Evolutionary conservation across 2,888 invertebrate species (phyloP).

Genomic region (Folsomia manolachei): DNA sequence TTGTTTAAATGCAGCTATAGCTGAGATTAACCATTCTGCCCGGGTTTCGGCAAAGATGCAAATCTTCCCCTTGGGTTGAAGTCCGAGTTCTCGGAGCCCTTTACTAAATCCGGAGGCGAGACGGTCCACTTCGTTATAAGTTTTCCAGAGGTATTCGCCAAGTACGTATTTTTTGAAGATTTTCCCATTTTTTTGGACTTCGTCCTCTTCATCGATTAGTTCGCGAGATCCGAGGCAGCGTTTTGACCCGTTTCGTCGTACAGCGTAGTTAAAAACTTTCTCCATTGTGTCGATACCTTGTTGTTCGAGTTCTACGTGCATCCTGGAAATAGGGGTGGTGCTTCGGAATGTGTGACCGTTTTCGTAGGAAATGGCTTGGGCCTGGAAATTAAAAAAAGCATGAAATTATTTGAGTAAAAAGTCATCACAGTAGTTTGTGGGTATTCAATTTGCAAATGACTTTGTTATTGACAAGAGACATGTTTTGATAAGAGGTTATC

Average conservation of each 20-base stretch:
- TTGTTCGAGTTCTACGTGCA: slow-evolving; percentile 71
- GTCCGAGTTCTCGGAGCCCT: slow-evolving; percentile 78
- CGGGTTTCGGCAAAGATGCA: slow-evolving; percentile 96
- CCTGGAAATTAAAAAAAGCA: slow-evolving; percentile 59
- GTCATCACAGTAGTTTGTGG: background rate
- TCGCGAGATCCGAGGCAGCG: slow-evolving; percentile 85
- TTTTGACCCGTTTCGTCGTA: slow-evolving; percentile 68
- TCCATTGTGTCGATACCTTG: slow-evolving; percentile 78
- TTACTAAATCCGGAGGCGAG: slow-evolving; percentile 75
- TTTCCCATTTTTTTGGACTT: slow-evolving; percentile 87
- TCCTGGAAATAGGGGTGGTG: slow-evolving; percentile 65
- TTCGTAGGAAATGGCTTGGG: slow-evolving; percentile 53
- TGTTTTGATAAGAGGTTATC: too few species aligned
- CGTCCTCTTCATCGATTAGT: slow-evolving; percentile 88
- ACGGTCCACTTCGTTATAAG: slow-evolving; percentile 72
- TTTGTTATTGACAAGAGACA: slow-evolving; percentile 39
- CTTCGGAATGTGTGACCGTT: slow-evolving; percentile 70
- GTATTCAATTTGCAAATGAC: background rate
- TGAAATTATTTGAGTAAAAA: slow-evolving; percentile 11
- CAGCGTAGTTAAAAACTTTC: slow-evolving; percentile 76
- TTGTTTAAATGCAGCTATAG: slow-evolving; percentile 92
- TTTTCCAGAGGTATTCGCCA: slow-evolving; percentile 90
- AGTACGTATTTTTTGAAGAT: slow-evolving; percentile 94
- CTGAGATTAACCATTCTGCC: slow-evolving; percentile 96
- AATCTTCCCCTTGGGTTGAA: slow-evolving; percentile 69